Base-by-base conservation (phyloP, 2,888 invertebrate species). In the Anorthoa munda region DNA sequence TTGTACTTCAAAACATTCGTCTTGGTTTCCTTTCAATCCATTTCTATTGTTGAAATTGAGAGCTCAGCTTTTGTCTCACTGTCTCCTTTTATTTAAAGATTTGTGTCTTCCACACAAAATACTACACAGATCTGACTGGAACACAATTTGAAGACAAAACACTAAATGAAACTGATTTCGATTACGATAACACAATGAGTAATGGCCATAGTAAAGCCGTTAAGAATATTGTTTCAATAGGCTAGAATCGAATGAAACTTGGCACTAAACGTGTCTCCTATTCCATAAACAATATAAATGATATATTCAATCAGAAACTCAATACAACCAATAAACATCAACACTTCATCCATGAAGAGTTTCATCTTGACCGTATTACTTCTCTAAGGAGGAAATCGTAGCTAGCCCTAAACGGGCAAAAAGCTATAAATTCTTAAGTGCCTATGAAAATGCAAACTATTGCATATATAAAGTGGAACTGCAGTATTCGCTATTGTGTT, bases 261-360 rank as follows among this genome's bases (percentile, higher is more conserved):
- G 13, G 7, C 23, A 53, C 2, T 23, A n/a, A 59, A 7, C 53
- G 26, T 13, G n/a, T 79, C 45, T 17, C 13, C 17, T 46, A 12
- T n/a, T 18, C 18, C 53, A 63, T 79, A 66, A 66, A 66, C 56
- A 60, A 48, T 45, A 63, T 79, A 66, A 66, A 66, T 51, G 51
- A 48, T 45, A 51, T 60, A 12, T 59, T 53, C 66, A 11, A 66
- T 58, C 60, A 69, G 46, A 56, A 46, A 61, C 21, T 71, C 46
- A 71, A 78, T 79, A 55, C 17, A 17, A 23, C 31, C 60, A 53
- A 55, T 77, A 68, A 68, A 64, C 50, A 60, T 81, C 39, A 65
- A 66, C 23, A 56, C 50, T 13, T 26, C 50, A 64, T 46, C 18
- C 63, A 66, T 18, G 46, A 55, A 63, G 23, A 58, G 23, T 50